A percentile compares a stretch with the other conserved stretches of the same genome.
phyloP scores from a whole-genome alignment of 2,797 vertebrate species.

The Acrossocheilus fasciatus region DNA sequence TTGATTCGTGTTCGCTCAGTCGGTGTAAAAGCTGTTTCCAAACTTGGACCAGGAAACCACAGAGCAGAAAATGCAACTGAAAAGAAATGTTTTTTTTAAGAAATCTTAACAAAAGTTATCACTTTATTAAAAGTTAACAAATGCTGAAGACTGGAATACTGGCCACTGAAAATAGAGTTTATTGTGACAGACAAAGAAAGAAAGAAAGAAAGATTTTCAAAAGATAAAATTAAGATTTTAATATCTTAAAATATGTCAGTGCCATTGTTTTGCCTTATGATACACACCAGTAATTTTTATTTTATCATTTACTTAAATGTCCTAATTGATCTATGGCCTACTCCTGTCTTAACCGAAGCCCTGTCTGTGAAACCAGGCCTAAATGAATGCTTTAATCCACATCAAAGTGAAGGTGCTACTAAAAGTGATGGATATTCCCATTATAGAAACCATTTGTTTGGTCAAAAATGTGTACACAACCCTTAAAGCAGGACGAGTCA shows the following conservation, averaged over 20 bases:
- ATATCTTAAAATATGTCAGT: too few relatives aligned
- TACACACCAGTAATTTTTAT: too few relatives aligned
- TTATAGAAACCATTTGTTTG: not conserved
- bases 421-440: not conserved
- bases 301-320: too few relatives aligned
- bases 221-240: too few relatives aligned
- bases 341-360: too few relatives aligned
- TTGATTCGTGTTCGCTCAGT: not conserved
- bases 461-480: not conserved
- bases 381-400: not conserved
- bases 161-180: not conserved
- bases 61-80: not conserved
- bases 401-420: not conserved
- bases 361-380: too few relatives aligned
- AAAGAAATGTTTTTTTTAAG: not conserved
- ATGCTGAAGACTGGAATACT: not conserved
- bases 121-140: not conserved
- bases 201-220: too few relatives aligned
- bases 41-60: not conserved
- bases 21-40: not conserved
- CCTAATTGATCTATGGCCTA: too few relatives aligned
- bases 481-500: not conserved
- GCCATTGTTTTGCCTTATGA: too few relatives aligned
- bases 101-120: not conserved
- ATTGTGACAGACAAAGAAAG: too few relatives aligned